Base-by-base conservation (phyloP, 2,113 vertebrate genomes). In the Misgurnus mizolepis region DNA sequence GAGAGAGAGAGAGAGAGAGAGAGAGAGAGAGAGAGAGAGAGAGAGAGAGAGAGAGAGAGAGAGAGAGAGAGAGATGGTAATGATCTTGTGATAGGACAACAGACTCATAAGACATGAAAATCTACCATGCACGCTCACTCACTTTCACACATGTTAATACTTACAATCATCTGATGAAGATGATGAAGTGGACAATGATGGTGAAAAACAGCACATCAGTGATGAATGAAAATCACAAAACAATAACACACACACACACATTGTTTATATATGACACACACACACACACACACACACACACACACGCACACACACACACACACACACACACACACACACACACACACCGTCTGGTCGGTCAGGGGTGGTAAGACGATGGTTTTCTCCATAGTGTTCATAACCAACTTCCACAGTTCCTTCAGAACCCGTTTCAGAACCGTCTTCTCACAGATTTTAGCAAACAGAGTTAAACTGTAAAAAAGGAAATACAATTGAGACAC, bases 341-440 rank as follows among this genome's bases (percentile, higher is more conserved):
- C 39, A 66, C 8, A 79, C 90, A 99, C 97, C 90, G 96, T 96
- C 89, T 97, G 95, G 91, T 98, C 97, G 0, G 95, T 98, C 55
- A 98, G 95, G 0, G 96, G 97, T 0, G 97, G 97, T 58, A 99
- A 93, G 34, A 99, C 96, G 0, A 99, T 96, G 1, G 95, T 98
- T 90, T 96, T 98, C 90, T 99, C 97, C 97, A 99, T 98, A 0
- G 95, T 98, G 92, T 98, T 99, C 95, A 99, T 98, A 82, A 99
- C 96, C 77, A 99, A 94, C 79, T 96, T 98, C 97, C 97, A 99
- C 34, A 99, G 91, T 86, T 98, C 97, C 90, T 99, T 99, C 86
- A 99, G 89, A 72, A 99, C 97, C 1, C 97, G 89, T 88, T 99
- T 99, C 89, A 99, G 91, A 56, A 99, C 97, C 0, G 97, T 99